phyloP scores from a whole-genome alignment of 2,888 invertebrate genomes.

The Plagiodera versicolora region DNA sequence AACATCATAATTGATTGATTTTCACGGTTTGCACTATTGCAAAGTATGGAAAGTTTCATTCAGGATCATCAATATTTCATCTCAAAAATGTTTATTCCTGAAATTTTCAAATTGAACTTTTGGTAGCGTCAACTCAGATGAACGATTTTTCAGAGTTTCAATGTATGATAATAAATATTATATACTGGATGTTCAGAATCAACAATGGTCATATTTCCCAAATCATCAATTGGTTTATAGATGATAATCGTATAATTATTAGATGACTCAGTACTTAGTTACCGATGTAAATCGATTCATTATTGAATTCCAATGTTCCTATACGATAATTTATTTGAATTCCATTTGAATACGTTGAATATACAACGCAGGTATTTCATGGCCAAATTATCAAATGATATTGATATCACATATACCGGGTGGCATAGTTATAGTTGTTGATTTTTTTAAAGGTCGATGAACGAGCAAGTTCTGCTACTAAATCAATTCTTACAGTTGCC shows the following conservation, averaged over 20 bases:
- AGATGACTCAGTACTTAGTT: constrained; percentile 28
- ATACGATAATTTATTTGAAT: constrained; percentile 30
- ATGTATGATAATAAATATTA: background rate
- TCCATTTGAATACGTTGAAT: constrained; percentile 24
- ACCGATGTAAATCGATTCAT: constrained; percentile 26
- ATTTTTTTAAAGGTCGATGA: too few relatives aligned
- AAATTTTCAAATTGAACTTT: too few relatives aligned
- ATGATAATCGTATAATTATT: background rate
- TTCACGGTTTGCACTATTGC: too few relatives aligned
- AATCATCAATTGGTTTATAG: background rate
- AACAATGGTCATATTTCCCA: background rate
- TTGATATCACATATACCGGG: background rate
- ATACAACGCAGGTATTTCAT: constrained; percentile 14
- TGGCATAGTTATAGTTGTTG: too few relatives aligned
- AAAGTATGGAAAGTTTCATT: too few relatives aligned
- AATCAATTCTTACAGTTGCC: too few relatives aligned
- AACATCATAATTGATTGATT: too few relatives aligned
- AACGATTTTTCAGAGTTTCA: constrained; percentile 7
- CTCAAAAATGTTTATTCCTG: too few relatives aligned
- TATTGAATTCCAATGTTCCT: constrained; percentile 37
- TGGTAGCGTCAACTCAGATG: too few relatives aligned
- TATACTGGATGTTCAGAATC: background rate
- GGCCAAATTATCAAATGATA: background rate
- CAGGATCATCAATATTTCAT: too few relatives aligned
- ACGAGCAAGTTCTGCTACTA: too few relatives aligned